Conservation (phyloP, 1,140 invertebrate genomes). For the Pseudomyrmex cubaensis region DNA sequence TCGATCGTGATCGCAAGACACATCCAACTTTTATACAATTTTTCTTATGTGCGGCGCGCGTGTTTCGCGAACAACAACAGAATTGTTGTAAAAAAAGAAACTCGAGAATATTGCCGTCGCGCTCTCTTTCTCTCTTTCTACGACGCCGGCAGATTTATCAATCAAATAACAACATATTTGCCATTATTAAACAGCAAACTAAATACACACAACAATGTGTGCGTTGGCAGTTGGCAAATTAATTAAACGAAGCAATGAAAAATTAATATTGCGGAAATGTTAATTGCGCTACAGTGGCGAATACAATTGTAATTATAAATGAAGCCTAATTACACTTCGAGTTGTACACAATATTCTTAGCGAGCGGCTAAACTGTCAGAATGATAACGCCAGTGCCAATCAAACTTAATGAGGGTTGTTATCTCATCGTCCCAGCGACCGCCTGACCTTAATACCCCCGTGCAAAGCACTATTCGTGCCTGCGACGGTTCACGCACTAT, state of each 20-base stretch:
- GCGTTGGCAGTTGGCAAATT: not conserved
- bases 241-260: constrained; percentile 24
- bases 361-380: constrained; percentile 8
- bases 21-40: constrained; percentile 11
- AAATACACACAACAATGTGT: no score
- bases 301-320: constrained; percentile 32
- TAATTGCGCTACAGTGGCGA: not conserved
- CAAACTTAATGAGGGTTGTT: constrained; percentile 51
- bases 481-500: constrained; percentile 47
- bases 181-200: not conserved
- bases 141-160: not conserved
- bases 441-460: constrained; percentile 48
- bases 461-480: constrained; percentile 46
- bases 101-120: not conserved
- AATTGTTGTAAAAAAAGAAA: not conserved
- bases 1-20: not conserved
- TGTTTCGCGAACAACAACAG: not conserved
- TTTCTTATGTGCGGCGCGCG: no score
- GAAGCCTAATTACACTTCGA: not conserved
- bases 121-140: no score
- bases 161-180: not conserved
- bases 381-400: constrained; percentile 38
- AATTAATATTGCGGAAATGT: constrained; percentile 19
- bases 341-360: not conserved
- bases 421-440: constrained; percentile 41